Percentiles rank a stretch among this genome's conserved stretches.
Conservation (phyloP, 2,888 invertebrate species). For the Lasioglossum marginatum region DNA sequence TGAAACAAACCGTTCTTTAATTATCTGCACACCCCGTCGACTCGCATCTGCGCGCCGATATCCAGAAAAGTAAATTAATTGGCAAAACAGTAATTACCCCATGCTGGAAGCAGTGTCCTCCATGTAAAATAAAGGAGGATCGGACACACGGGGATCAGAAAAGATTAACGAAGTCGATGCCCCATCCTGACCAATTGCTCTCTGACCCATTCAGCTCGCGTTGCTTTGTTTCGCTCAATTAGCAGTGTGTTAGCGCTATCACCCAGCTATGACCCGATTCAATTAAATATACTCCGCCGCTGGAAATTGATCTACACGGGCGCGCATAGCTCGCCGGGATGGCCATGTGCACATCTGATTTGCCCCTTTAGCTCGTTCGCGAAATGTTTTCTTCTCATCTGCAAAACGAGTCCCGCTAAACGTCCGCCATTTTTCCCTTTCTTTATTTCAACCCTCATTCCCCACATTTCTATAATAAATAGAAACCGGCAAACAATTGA, state of each 20-base stretch:
- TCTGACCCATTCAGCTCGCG: slow-evolving; percentile 34
- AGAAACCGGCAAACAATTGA: not conserved
- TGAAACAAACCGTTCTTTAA: not conserved
- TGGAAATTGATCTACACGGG: slow-evolving; percentile 22
- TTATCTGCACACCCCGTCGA: not conserved
- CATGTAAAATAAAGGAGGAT: not conserved
- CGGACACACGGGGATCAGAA: not conserved
- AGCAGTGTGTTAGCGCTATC: slow-evolving; percentile 34
- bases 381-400: not conserved
- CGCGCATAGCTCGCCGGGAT: slow-evolving; percentile 10
- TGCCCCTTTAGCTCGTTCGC: not conserved
- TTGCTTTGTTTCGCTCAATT: slow-evolving; percentile 51
- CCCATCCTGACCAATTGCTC: slow-evolving; percentile 11
- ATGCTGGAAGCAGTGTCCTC: not conserved
- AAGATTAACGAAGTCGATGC: not conserved
- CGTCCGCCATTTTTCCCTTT: too few relatives aligned
- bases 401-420: not conserved
- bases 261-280: slow-evolving; percentile 39
- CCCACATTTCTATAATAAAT: not conserved
- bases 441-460: not conserved
- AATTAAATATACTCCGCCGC: slow-evolving; percentile 44
- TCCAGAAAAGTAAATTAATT: not conserved
- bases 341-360: slow-evolving; percentile 19
- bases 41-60: not conserved
- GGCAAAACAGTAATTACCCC: not conserved